Evolutionary conservation across 2,888 invertebrate species (phyloP), one percentile per base, ranked within the genome.

Genomic region (Polia nebulosa): DNA sequence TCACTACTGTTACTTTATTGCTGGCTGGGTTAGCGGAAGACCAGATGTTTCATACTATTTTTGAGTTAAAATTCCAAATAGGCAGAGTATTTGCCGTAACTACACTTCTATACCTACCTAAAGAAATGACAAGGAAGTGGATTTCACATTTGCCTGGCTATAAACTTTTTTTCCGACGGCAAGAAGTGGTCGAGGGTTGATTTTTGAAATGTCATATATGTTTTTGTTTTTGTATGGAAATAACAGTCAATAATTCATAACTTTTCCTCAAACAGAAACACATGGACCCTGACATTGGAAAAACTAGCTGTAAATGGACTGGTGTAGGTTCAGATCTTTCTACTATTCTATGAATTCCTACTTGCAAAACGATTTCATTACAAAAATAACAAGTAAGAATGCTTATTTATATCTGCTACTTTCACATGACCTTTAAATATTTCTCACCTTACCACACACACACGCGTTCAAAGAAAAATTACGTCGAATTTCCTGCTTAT

Each of bases 1-100:
- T 81, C 81, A 78, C 68, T 49, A 67, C 56, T 72, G 71, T 81
- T 70, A 64, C 72, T 77, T 78, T 77, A 65, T 62, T 27, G 55
- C 44, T 62, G 47, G 25, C 71, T 59, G 22, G 62, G 36, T 64
- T 39, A 61, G 62, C 32, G 56, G 60, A 61, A 57, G 56, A 22
- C 69, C 63, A 77, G 77, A 63, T 76, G 76, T 76, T 80, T 61
- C 51, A 47, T 41, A 32, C 47, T 45, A 56, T 56, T 55, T 52
- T 64, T 29, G 3, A 36, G 49, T 32, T 36, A 20, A 41, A 57
- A 58, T 36, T 70, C 11, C 41, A 41, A 57, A 57, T 45, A 25
- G 27, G 15, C 15, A 22, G 17, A 39, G 2, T 15, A 32, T 34
- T 34, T 6, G 32, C 25, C 6, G 25, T 36, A 36, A 22, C 13